Base-by-base conservation (phyloP, 2,888 invertebrate genomes). In the Taenaris catops region DNA sequence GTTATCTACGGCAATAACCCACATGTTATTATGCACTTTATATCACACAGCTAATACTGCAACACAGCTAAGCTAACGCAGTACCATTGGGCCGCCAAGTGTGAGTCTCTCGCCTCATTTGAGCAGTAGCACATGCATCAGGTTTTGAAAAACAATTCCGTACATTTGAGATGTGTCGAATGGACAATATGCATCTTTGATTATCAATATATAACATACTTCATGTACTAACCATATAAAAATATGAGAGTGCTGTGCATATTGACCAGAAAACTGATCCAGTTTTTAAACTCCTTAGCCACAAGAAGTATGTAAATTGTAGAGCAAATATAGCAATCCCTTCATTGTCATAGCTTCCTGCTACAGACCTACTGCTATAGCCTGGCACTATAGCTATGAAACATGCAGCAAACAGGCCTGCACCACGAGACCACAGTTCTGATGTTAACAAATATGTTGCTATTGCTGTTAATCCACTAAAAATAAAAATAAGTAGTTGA, bases 301-400 rank as follows among this genome's bases (percentile, higher is more conserved):
- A 99, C 27, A 99, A 87, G 68, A 93, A 99, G 70, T 99, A 99
- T 1, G 99, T 99, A 69, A 99, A 96, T 87, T 99, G 99, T 32
- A 99, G 89, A 1, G 99, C 99, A 88, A 99, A 99, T 58, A 99
- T 99, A 32, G 99, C 99, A 66, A 99, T 99, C 47, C 99, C 99
- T 84, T 99, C 99, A 84, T 99, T 99, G 69, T 99, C 99, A 71
- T 99, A 99, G 60, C 98, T 99, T 11, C 99, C 99, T 16, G 99
- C 99, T 6, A 99, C 99, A 0, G 99, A 99, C 41, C 99, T 91
- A 63, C 98, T 98, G 53, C 99, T 99, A 80, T 99, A 99, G 34
- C 99, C 99, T 25, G 99, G 99, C 17, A 99, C 96, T 56, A 99
- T 98, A 24, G 98, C 98, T 55, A 99, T 99, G 71, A 99, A 99